Percentiles rank a stretch among this genome's conserved stretches.
phyloP scores from a whole-genome alignment of 30 jellyfish, hydroid and myxozoan species.

The Aurelia sp. region DNA sequence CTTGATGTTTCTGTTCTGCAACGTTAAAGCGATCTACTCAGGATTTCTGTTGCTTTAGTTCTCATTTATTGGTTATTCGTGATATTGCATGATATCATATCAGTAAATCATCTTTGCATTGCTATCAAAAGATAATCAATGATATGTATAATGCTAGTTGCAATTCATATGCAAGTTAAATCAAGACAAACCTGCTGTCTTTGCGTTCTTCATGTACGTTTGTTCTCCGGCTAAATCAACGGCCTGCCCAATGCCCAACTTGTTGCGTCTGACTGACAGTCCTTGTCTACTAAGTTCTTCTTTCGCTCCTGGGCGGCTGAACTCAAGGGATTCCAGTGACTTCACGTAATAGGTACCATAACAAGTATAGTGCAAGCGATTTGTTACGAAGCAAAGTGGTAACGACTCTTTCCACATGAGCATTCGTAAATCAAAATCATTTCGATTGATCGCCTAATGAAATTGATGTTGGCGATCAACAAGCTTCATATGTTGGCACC shows the following conservation, averaged over 20 bases:
- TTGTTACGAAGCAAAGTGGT: conserved; percentile 37
- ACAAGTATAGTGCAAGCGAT: conserved; percentile 33
- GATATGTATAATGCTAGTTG: neutral
- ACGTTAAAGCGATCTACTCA: too few species aligned
- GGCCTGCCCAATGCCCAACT: conserved; percentile 41
- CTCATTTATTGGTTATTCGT: too few species aligned
- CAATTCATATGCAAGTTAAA: neutral
- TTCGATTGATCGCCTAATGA: conserved; percentile 27
- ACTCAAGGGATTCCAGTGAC: conserved; percentile 39
- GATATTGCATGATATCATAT: too few species aligned
- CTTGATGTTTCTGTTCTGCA: neutral
- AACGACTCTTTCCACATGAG: too few species aligned
- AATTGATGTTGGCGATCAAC: conserved; percentile 25
- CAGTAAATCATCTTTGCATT: too few species aligned
- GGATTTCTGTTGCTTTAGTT: neutral
- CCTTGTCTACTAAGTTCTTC: conserved; percentile 24
- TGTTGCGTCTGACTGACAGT: conserved; percentile 22
- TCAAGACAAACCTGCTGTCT: conserved; percentile 50
- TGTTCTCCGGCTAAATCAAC: conserved; percentile 61
- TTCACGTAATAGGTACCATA: conserved; percentile 42
- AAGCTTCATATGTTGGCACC: conserved; percentile 17
- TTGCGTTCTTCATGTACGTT: conserved; percentile 32
- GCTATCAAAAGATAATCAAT: neutral
- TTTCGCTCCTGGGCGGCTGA: conserved; percentile 56
- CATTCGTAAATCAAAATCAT: conserved; percentile 15